These are phyloP conservation scores for Bucorvus abyssinicus DNA, from an alignment of 2,797 vertebrate species.

Conservation along the genomic window DNA sequence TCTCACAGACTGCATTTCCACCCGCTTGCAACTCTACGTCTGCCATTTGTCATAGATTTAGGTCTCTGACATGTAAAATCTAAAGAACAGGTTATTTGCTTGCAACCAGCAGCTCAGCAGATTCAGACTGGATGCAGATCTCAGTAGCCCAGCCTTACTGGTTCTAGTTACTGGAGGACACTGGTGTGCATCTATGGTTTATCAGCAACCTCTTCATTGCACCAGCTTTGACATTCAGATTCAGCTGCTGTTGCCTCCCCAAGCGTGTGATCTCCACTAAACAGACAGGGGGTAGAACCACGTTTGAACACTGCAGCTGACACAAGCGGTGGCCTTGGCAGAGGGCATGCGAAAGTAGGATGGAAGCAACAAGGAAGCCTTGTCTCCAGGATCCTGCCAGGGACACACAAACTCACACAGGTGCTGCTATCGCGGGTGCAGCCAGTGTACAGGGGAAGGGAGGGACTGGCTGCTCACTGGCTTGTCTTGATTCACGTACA, in stretches of 20 bases:
- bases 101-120: neutral
- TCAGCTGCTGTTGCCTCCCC: neutral
- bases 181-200: neutral
- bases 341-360: neutral
- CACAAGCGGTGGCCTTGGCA: neutral
- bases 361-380: neutral
- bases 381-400: neutral
- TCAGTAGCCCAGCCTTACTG: neutral
- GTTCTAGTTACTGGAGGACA: neutral
- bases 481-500: neutral
- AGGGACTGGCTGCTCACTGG: neutral
- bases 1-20: neutral
- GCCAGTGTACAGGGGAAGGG: accelerated
- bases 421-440: neutral
- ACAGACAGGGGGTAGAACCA: neutral
- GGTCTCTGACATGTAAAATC: neutral
- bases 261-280: neutral
- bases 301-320: neutral
- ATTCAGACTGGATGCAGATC: neutral
- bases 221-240: neutral
- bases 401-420: neutral
- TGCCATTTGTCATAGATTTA: neutral
- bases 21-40: neutral
- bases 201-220: neutral
- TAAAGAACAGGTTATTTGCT: neutral